phyloP scores from a whole-genome alignment of 2,113 vertebrate genomes.

The Halcyon senegalensis region DNA sequence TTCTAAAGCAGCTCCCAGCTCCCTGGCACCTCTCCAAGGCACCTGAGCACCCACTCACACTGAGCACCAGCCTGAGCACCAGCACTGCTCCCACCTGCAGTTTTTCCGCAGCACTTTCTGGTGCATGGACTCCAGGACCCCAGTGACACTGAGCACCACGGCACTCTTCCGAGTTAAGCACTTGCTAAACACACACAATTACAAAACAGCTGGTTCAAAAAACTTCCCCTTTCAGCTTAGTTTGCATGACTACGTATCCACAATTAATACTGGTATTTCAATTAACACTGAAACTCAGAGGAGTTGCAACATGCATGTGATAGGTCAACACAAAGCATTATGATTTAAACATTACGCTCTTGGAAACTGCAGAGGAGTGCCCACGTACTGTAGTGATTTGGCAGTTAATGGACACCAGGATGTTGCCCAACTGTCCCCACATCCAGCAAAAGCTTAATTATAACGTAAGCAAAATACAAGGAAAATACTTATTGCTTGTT shows the following conservation, averaged over 20 bases:
- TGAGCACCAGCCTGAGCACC: neutral
- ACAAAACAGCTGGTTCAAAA: neutral
- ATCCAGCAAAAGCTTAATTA: neutral
- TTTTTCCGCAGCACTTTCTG: neutral
- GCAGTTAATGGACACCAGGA: neutral
- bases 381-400: neutral
- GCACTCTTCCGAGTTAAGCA: neutral
- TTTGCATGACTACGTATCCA: constrained; percentile 28
- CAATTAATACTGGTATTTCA: neutral
- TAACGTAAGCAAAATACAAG: neutral
- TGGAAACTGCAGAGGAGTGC: neutral
- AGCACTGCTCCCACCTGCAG: neutral
- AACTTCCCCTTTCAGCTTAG: neutral
- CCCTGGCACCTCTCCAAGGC: neutral
- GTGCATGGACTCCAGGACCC: neutral
- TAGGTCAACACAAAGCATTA: neutral
- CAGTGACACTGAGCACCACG: neutral
- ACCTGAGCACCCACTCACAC: neutral
- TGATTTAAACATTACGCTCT: rapidly evolving
- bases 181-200: neutral
- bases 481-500: neutral
- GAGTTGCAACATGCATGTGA: neutral
- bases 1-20: neutral
- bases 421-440: neutral
- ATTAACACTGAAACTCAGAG: neutral